These are phyloP conservation scores for Sarcophaga bullata DNA, from an alignment of 1,140 invertebrate species.

Conservation along the genomic window DNA sequence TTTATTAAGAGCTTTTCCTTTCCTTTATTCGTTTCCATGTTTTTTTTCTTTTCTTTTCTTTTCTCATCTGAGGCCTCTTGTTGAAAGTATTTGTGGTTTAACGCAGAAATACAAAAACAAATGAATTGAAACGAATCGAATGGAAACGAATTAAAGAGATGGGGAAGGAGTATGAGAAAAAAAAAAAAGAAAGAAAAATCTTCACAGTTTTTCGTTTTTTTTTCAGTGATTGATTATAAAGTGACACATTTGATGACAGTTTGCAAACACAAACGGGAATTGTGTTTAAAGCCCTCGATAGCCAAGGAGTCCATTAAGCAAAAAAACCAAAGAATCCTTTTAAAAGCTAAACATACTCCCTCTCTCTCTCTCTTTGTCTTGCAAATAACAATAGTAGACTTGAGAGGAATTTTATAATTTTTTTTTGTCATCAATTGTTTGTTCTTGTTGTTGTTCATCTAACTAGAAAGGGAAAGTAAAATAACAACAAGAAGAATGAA, in stretches of 20 bases:
- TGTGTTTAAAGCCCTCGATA: background rate
- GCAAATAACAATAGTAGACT: too few relatives aligned
- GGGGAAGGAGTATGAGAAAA: background rate
- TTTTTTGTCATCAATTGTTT: too few relatives aligned
- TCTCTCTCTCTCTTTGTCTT: too few relatives aligned
- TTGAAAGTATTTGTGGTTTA: background rate
- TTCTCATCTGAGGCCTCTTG: background rate
- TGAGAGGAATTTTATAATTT: too few relatives aligned
- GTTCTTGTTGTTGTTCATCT: too few relatives aligned
- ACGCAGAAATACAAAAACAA: background rate
- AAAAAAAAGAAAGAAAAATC: background rate
- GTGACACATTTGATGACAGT: conserved; percentile 33
- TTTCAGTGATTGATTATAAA: conserved; percentile 38
- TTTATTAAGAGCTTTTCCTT: conserved; percentile 28
- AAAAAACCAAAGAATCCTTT: too few relatives aligned
- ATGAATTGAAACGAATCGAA: conserved; percentile 16
- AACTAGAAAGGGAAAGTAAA: too few relatives aligned
- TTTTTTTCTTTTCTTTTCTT: background rate
- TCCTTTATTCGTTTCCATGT: background rate
- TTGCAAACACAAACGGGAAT: background rate
- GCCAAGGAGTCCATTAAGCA: too few relatives aligned
- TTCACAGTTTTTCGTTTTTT: background rate
- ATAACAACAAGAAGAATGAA: too few relatives aligned
- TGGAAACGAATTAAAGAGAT: too few relatives aligned
- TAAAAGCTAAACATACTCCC: too few relatives aligned